These are phyloP conservation scores for Drosophila diplacantha DNA, from an alignment of 2,888 invertebrate genomes.

Conservation along the genomic window DNA sequence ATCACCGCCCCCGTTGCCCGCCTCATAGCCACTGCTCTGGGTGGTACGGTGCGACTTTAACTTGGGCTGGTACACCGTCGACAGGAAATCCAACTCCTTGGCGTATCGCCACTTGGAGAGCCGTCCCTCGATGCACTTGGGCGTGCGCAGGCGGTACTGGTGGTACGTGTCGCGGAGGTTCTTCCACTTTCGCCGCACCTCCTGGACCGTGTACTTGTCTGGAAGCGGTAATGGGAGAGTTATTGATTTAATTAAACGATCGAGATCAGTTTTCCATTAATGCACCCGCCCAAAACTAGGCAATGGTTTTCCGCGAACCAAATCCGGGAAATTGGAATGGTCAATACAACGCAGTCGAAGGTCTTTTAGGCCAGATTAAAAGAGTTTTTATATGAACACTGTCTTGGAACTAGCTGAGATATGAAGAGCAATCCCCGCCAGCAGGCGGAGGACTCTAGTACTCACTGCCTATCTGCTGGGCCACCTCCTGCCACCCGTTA, in stretches of 20 bases:
- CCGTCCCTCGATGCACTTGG: slow-evolving; percentile 68
- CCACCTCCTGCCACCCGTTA: slow-evolving; percentile 73
- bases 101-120: slow-evolving; percentile 76
- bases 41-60: slow-evolving; percentile 71
- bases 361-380: neutral
- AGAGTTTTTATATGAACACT: neutral
- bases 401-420: too few relatives aligned
- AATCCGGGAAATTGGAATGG: neutral
- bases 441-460: slow-evolving; percentile 1
- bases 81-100: slow-evolving; percentile 72
- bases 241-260: too few relatives aligned
- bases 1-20: slow-evolving; percentile 8
- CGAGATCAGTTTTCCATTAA: neutral
- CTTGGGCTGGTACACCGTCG: slow-evolving; percentile 75
- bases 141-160: slow-evolving; percentile 74
- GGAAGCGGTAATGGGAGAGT: neutral
- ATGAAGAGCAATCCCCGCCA: too few relatives aligned
- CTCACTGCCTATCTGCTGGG: slow-evolving; percentile 73
- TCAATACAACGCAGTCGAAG: neutral
- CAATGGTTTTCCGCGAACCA: neutral
- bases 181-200: slow-evolving; percentile 76
- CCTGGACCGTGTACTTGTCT: slow-evolving; percentile 72
- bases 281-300: neutral
- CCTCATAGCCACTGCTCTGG: slow-evolving; percentile 29
- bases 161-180: slow-evolving; percentile 76